phyloP scores from a whole-genome alignment of 2,888 invertebrate genomes.

The Caenorhabditis sp. region DNA sequence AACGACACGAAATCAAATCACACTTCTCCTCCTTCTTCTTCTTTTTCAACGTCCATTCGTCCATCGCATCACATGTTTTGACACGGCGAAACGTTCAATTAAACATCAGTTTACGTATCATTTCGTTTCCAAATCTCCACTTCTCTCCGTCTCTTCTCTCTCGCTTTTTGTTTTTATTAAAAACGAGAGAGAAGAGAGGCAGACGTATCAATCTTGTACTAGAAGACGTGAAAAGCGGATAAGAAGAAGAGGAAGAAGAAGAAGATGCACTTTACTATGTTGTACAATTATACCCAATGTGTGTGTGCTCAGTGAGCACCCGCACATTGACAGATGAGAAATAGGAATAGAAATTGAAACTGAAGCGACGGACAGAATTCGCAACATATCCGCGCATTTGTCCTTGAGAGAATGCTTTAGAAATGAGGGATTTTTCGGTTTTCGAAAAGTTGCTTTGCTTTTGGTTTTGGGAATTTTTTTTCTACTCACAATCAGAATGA shows the following conservation, averaged over 20 bases:
- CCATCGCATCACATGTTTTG: not conserved
- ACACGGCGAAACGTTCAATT: not conserved
- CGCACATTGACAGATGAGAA: too few species aligned
- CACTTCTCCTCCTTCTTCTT: too few species aligned
- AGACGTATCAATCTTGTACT: conserved; percentile 1
- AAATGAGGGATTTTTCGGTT: too few species aligned
- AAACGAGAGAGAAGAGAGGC: not conserved
- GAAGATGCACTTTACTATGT: not conserved
- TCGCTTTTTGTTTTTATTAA: conserved; percentile 16
- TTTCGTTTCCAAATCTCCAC: conserved; percentile 28
- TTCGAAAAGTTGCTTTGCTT: too few species aligned
- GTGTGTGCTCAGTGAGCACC: too few species aligned
- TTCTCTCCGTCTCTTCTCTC: conserved; percentile 25
- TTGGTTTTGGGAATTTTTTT: too few species aligned
- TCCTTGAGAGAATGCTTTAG: too few species aligned
- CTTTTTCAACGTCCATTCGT: not conserved
- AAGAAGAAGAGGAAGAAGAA: not conserved
- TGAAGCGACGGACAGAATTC: too few species aligned
- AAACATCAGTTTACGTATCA: conserved; percentile 24
- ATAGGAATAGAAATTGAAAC: too few species aligned
- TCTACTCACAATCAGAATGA: too few species aligned
- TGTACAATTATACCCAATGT: not conserved
- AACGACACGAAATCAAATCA: too few species aligned
- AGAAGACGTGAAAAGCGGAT: not conserved
- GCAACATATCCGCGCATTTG: too few species aligned